phyloP scores from a whole-genome alignment of 2,888 invertebrate genomes.

The Incurvaria masculella region DNA sequence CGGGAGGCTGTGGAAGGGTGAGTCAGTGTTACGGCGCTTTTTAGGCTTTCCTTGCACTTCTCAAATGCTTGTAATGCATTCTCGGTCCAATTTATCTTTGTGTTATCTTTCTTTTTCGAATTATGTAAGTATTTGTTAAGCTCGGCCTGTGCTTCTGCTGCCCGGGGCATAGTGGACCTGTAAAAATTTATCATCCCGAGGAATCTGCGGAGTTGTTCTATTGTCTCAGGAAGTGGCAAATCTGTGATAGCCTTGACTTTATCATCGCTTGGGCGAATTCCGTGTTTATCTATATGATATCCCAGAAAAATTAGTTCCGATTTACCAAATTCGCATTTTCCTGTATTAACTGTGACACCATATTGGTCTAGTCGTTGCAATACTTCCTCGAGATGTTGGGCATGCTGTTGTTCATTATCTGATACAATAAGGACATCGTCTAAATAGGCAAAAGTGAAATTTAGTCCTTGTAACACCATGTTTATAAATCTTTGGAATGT shows the following conservation, averaged over 20 bases:
- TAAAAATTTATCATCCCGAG: too few species aligned
- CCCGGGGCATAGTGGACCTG: too few species aligned
- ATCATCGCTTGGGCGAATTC: neutral
- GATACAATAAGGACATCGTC: constrained; percentile 5
- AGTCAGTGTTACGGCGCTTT: too few species aligned
- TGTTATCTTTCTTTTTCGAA: too few species aligned
- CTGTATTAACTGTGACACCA: neutral
- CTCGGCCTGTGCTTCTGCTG: too few species aligned
- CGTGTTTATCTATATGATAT: neutral
- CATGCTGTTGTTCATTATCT: neutral
- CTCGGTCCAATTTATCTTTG: too few species aligned
- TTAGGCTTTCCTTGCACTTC: too few species aligned
- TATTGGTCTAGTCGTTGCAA: neutral
- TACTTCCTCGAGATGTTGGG: neutral
- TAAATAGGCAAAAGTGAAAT: constrained; percentile 4
- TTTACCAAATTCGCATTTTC: constrained; percentile 1
- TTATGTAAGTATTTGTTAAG: too few species aligned
- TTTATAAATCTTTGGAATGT: constrained; percentile 2
- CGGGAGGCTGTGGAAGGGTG: too few species aligned
- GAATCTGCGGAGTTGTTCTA: too few species aligned
- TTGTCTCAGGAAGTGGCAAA: too few species aligned
- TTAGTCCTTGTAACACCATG: neutral
- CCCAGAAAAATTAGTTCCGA: constrained; percentile 1
- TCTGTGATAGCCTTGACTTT: neutral
- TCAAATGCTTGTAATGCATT: too few species aligned